phyloP scores from a whole-genome alignment of 1,140 invertebrate genomes.

The Musca domestica region DNA sequence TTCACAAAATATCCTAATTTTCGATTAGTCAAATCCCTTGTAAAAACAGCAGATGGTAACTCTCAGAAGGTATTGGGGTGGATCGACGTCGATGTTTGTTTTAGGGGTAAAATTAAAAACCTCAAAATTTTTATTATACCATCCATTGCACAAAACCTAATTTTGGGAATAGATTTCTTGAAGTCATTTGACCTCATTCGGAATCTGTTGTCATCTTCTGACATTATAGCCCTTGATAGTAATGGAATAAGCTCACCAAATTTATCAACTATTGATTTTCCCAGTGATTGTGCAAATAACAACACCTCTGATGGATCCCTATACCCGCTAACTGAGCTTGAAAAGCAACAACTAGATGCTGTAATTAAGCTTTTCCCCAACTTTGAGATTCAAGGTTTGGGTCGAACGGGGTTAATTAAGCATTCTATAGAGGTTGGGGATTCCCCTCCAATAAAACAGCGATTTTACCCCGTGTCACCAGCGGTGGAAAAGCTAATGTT shows the following conservation, averaged over 20 bases:
- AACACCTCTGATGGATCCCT: neutral
- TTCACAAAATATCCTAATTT: neutral
- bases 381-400: neutral
- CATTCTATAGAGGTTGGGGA: neutral
- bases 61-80: neutral
- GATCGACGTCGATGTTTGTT: neutral
- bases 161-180: conserved; percentile 8
- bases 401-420: neutral
- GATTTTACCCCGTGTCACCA: conserved; percentile 26
- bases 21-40: neutral
- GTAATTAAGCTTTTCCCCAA: neutral
- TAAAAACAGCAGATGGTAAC: conserved; percentile 11
- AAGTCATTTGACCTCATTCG: conserved; percentile 5
- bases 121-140: conserved; percentile 8
- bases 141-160: neutral
- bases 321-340: neutral
- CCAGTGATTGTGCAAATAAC: too few relatives aligned
- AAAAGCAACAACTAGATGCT: neutral
- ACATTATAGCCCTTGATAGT: neutral
- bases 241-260: neutral
- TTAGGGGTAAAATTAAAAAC: neutral
- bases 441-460: conserved; percentile 13
- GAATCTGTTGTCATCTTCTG: neutral
- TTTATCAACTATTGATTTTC: too few relatives aligned
- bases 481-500: conserved; percentile 32